Conservation (phyloP, 2,797 vertebrate species). For the Acanthurus leucopareius region DNA sequence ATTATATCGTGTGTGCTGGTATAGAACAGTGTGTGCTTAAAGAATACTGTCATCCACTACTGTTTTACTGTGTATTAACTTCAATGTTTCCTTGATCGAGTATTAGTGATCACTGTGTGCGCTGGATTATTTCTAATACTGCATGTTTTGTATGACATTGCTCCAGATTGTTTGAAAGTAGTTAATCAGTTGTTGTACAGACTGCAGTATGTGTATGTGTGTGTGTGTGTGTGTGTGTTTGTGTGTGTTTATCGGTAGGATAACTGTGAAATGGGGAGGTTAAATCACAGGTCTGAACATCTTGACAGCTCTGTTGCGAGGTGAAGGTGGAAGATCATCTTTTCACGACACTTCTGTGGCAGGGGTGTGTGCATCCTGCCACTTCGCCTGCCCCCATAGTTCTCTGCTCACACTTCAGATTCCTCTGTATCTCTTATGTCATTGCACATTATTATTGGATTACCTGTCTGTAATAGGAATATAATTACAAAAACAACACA, state of each 20-base stretch:
- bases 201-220: constrained; percentile 14
- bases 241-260: constrained; percentile 12
- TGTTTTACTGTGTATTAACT: constrained; percentile 29
- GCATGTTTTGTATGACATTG: constrained; percentile 45
- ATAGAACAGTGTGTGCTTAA: constrained; percentile 6
- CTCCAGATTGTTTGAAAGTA: constrained; percentile 45
- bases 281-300: constrained; percentile 76
- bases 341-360: constrained; percentile 70
- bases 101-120: constrained; percentile 31
- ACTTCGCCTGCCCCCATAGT: constrained; percentile 42
- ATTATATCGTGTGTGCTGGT: neutral
- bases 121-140: constrained; percentile 57
- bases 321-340: constrained; percentile 76
- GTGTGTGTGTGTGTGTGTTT: constrained; percentile 28
- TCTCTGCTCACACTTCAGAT: constrained; percentile 36
- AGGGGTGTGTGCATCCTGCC: constrained; percentile 66
- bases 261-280: constrained; percentile 58
- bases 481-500: constrained; percentile 2
- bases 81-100: constrained; percentile 52
- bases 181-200: constrained; percentile 38
- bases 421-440: constrained; percentile 30
- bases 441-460: constrained; percentile 27
- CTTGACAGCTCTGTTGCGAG: constrained; percentile 75
- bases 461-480: neutral
- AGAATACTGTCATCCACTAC: constrained; percentile 11